Conservation (phyloP, 1,140 invertebrate species). For the Drosophila suzukii region DNA sequence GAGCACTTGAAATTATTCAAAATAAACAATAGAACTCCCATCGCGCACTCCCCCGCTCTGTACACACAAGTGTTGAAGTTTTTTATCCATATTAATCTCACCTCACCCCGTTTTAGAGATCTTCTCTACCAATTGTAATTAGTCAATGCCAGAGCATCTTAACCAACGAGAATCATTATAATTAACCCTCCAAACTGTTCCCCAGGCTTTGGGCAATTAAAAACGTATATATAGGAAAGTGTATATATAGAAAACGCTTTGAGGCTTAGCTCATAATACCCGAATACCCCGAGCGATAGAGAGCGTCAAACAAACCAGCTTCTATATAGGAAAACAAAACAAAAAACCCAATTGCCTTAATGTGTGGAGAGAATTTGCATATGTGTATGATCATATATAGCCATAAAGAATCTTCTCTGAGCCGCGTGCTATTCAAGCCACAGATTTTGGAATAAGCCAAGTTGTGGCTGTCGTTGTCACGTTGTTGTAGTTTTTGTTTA, state of each 20-base stretch:
- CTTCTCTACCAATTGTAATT: conserved; percentile 26
- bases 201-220: conserved; percentile 37
- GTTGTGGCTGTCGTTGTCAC: conserved; percentile 25
- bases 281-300: conserved; percentile 1
- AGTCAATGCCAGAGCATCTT: conserved; percentile 41
- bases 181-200: conserved; percentile 71
- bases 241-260: conserved; percentile 24
- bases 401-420: conserved; percentile 47
- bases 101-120: conserved; percentile 12
- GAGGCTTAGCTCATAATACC: conserved; percentile 62
- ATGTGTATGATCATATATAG: conserved; percentile 38
- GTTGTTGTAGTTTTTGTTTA: conserved; percentile 31
- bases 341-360: background rate
- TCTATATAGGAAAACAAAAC: conserved; percentile 8
- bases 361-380: conserved; percentile 21
- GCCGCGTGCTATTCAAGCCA: conserved; percentile 69
- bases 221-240: conserved; percentile 16
- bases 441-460: conserved; percentile 64
- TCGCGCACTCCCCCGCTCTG: background rate
- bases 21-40: conserved; percentile 30
- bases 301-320: conserved; percentile 24
- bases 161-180: conserved; percentile 60
- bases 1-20: background rate
- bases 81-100: conserved; percentile 22
- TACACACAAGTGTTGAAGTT: conserved; percentile 6